Evolutionary conservation across 2,797 vertebrate species (phyloP).

Genomic region (Megalops cyprinoides): DNA sequence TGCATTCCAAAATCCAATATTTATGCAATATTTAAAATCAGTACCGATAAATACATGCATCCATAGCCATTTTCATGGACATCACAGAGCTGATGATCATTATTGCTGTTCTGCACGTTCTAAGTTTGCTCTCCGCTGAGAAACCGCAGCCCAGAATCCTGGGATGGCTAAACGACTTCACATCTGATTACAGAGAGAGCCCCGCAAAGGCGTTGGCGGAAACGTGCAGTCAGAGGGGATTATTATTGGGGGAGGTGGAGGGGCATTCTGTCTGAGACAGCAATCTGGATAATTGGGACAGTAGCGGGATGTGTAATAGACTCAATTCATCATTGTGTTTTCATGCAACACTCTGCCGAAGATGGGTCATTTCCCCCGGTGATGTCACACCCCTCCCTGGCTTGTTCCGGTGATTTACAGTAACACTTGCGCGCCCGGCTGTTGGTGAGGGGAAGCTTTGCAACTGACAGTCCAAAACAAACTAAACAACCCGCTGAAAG

Average conservation of each 20-base stretch:
- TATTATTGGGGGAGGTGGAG: background rate
- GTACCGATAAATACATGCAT: too few species aligned
- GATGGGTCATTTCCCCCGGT: background rate
- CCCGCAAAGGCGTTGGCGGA: background rate
- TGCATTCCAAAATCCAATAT: too few species aligned
- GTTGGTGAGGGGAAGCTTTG: too few species aligned
- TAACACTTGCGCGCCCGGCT: background rate
- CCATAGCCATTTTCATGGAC: too few species aligned
- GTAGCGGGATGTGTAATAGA: background rate
- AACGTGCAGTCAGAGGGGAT: background rate
- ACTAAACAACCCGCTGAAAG: too few species aligned
- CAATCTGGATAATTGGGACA: conserved; percentile 4
- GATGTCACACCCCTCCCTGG: background rate
- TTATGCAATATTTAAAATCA: too few species aligned
- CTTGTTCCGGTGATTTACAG: background rate
- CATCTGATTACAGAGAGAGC: background rate
- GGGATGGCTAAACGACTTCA: too few species aligned
- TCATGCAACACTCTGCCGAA: background rate
- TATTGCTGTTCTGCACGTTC: too few species aligned
- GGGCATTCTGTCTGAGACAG: background rate
- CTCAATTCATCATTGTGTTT: background rate
- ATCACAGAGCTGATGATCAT: too few species aligned
- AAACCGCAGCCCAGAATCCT: too few species aligned
- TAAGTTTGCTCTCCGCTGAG: too few species aligned
- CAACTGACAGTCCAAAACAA: too few species aligned